phyloP scores from a whole-genome alignment of 2,888 invertebrate genomes.

The Rhogogaster chlorosoma region DNA sequence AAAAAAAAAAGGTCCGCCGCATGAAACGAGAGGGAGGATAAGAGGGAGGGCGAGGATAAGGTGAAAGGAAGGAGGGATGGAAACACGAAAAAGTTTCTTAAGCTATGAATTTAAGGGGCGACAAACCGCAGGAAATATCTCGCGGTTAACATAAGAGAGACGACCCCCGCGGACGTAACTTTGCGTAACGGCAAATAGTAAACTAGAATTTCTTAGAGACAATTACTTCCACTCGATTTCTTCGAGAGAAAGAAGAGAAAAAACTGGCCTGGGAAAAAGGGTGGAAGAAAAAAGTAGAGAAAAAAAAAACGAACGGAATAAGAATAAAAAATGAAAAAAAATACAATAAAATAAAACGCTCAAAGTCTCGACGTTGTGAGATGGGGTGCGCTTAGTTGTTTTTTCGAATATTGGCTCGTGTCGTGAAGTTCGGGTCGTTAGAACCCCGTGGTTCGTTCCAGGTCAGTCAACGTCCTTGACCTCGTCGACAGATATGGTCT shows the following conservation, averaged over 20 bases:
- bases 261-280: not conserved
- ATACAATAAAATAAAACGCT: not conserved
- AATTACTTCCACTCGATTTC: slow-evolving; percentile 32
- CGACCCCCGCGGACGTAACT: slow-evolving; percentile 18
- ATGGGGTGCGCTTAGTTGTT: not conserved
- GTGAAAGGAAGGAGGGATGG: not conserved
- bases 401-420: slow-evolving; percentile 35
- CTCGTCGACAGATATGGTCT: not conserved
- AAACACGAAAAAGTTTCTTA: slow-evolving; percentile 38
- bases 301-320: not conserved
- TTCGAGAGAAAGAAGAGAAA: not conserved
- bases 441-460: not conserved
- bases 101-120: slow-evolving; percentile 48
- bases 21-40: not conserved
- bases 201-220: slow-evolving; percentile 30
- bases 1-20: not conserved
- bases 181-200: slow-evolving; percentile 13
- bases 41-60: not conserved
- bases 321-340: not conserved
- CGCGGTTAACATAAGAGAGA: slow-evolving; percentile 39
- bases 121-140: slow-evolving; percentile 41
- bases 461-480: slow-evolving; percentile 41
- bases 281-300: not conserved
- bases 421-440: slow-evolving; percentile 24
- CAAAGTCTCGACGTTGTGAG: not conserved